These are phyloP conservation scores for Cavia porcellus DNA, from an alignment of 2,113 vertebrate genomes.

Conservation along the genomic window DNA sequence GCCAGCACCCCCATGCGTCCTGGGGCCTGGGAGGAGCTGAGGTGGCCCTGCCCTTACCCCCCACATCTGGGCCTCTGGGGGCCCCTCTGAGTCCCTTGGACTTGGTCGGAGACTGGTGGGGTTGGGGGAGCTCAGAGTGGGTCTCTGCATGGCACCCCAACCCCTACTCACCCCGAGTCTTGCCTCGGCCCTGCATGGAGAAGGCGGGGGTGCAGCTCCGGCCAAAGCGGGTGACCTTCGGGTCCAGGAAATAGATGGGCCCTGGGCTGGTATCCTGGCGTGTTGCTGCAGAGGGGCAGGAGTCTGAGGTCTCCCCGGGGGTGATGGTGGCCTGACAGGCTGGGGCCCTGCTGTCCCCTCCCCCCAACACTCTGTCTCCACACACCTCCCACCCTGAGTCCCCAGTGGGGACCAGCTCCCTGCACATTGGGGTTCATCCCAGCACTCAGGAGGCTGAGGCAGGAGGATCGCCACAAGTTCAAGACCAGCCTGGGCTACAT, in stretches of 20 bases:
- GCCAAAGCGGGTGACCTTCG: constrained; percentile 92
- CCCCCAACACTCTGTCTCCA: not conserved
- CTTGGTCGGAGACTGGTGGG: rapidly evolving
- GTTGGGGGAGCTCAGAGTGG: too few relatives aligned
- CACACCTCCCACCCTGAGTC: not conserved
- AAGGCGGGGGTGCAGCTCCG: constrained; percentile 90
- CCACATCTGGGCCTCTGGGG: not conserved
- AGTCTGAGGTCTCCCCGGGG: not conserved
- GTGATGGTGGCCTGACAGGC: not conserved
- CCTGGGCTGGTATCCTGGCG: constrained; percentile 92
- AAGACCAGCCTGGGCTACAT: not conserved
- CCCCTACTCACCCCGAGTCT: constrained; percentile 79
- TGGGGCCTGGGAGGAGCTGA: not conserved
- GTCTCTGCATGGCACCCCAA: rapidly evolving
- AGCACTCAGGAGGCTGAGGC: not conserved
- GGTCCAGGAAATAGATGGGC: constrained; percentile 91
- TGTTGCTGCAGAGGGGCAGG: constrained; percentile 82
- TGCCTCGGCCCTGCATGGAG: constrained; percentile 91
- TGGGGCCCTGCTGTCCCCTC: not conserved
- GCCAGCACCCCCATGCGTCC: not conserved
- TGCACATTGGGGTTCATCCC: not conserved
- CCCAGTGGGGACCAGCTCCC: not conserved
- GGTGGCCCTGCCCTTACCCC: not conserved
- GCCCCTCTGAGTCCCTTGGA: not conserved
- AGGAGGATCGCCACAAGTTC: not conserved